These are phyloP conservation scores for Pachyramphus minor DNA, from an alignment of 2,113 vertebrate genomes.

Conservation along the genomic window DNA sequence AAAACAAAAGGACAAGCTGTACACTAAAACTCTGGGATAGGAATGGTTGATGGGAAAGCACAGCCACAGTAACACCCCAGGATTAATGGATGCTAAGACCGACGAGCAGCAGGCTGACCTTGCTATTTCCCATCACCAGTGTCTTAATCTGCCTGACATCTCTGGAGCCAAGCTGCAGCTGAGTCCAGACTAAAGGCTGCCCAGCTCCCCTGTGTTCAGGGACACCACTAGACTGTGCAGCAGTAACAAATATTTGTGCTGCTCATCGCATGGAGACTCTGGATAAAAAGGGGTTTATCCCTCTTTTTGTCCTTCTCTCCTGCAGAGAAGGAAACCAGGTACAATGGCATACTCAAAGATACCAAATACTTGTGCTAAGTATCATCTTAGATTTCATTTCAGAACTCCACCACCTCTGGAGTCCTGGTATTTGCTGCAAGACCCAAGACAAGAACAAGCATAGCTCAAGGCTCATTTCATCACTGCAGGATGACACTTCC, in stretches of 20 bases:
- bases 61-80: background rate
- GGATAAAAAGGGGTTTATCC: background rate
- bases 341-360: background rate
- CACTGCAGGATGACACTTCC: background rate
- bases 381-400: background rate
- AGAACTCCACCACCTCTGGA: background rate
- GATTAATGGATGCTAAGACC: background rate
- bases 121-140: background rate
- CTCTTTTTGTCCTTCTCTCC: background rate
- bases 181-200: background rate
- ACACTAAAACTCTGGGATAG: background rate
- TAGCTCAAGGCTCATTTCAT: background rate
- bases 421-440: background rate
- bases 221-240: background rate
- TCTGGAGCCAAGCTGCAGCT: background rate
- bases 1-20: conserved; percentile 26
- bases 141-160: background rate
- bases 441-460: background rate
- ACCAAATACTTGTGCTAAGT: background rate
- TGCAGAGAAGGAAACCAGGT: background rate
- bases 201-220: background rate
- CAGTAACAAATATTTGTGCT: background rate
- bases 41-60: background rate
- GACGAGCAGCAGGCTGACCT: background rate
- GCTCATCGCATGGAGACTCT: background rate